Conservation (phyloP, 1,140 invertebrate genomes). For the Trichogramma pretiosum region DNA sequence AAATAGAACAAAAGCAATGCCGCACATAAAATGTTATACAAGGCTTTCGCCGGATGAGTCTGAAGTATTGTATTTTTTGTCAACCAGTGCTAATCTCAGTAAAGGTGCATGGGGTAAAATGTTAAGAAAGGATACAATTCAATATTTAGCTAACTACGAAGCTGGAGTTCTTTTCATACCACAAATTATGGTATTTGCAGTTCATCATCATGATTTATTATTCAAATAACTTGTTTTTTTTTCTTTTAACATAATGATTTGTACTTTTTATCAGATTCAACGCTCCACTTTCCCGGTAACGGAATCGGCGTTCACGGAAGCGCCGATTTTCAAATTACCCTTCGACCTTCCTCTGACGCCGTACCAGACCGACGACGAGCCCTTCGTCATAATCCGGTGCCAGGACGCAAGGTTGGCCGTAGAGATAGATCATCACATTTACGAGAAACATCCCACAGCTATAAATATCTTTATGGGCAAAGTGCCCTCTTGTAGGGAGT, state of each 20-base stretch:
- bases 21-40: slow-evolving; percentile 88
- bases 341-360: slow-evolving; percentile 15
- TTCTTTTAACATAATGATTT: neutral
- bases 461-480: too few species aligned
- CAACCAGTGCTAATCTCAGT: slow-evolving; percentile 88
- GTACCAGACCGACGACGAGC: slow-evolving; percentile 10
- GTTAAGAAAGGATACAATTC: slow-evolving; percentile 48
- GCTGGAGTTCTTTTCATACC: slow-evolving; percentile 85
- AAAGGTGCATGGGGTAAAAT: slow-evolving; percentile 86
- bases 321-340: slow-evolving; percentile 13
- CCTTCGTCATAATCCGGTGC: slow-evolving; percentile 5
- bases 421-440: too few species aligned
- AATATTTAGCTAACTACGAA: slow-evolving; percentile 81
- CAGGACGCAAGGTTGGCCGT: neutral
- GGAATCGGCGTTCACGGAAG: neutral
- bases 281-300: slow-evolving; percentile 7
- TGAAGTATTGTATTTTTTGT: slow-evolving; percentile 67
- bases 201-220: neutral
- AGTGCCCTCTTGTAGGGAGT: too few species aligned
- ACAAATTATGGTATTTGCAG: slow-evolving; percentile 60
- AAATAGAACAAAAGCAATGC: slow-evolving; percentile 68
- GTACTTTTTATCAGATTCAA: slow-evolving; percentile 7
- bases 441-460: too few species aligned
- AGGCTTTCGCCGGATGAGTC: slow-evolving; percentile 60
- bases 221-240: neutral